Conservation (phyloP, 2,888 invertebrate species). For the Pandemis heparana region DNA sequence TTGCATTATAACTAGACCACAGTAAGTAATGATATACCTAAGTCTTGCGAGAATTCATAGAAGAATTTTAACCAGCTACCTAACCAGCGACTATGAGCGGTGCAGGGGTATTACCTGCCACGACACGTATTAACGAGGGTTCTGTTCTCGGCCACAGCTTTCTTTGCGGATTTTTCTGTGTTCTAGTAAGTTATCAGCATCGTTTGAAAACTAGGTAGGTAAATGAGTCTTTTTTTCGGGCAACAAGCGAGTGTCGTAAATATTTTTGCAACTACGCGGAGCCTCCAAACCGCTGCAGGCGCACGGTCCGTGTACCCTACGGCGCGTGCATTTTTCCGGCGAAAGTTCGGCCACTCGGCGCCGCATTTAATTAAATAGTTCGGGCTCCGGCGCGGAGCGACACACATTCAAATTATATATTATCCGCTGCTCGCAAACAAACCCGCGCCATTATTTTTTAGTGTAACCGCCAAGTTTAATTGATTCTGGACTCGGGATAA, state of each 20-base stretch:
- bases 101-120: too few relatives aligned
- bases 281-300: neutral
- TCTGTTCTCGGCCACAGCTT: too few relatives aligned
- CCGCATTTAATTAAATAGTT: constrained; percentile 6
- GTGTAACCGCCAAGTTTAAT: constrained; percentile 11
- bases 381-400: neutral
- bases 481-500: constrained; percentile 13
- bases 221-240: neutral
- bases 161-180: too few relatives aligned
- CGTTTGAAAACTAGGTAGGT: too few relatives aligned
- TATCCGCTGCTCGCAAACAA: constrained; percentile 5
- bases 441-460: constrained; percentile 9
- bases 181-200: too few relatives aligned
- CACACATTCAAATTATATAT: constrained; percentile 10
- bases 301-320: neutral
- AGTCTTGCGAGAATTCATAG: too few relatives aligned
- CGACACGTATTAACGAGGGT: too few relatives aligned
- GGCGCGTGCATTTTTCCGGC: neutral
- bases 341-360: neutral
- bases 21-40: too few relatives aligned
- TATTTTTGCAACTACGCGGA: neutral
- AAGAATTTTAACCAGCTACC: too few relatives aligned
- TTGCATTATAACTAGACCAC: too few relatives aligned
- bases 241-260: neutral
- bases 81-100: too few relatives aligned